phyloP scores from a whole-genome alignment of 2,888 invertebrate genomes.

The Pristionchus maxplancki region DNA sequence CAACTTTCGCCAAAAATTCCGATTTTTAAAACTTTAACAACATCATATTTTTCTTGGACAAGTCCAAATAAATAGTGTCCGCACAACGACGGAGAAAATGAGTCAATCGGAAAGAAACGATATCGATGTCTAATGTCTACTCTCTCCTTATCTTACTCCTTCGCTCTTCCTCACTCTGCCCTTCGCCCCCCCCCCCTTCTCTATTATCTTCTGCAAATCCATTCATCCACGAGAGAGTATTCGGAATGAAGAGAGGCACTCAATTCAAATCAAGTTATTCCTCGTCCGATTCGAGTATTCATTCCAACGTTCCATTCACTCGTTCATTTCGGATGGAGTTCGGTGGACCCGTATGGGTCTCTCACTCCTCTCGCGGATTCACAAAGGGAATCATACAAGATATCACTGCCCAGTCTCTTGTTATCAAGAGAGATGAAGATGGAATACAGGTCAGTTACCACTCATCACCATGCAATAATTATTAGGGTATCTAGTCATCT shows the following conservation, averaged over 20 bases:
- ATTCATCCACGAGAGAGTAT: background rate
- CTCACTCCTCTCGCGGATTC: background rate
- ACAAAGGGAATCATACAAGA: conserved; percentile 38
- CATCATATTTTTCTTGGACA: too few species aligned
- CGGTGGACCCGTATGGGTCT: conserved; percentile 48
- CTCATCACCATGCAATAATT: background rate
- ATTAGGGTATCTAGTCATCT: too few species aligned
- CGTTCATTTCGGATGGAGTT: conserved; percentile 28
- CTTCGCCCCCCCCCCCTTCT: too few species aligned
- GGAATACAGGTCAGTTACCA: background rate
- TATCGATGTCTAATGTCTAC: background rate
- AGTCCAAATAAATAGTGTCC: too few species aligned
- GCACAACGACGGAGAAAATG: too few species aligned
- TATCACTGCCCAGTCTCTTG: background rate
- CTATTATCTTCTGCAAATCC: background rate
- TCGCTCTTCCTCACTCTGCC: conserved; percentile 5
- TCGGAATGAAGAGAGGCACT: background rate
- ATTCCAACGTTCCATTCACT: background rate
- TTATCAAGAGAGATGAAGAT: conserved; percentile 19
- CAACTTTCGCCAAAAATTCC: too few species aligned
- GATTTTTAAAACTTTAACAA: too few species aligned
- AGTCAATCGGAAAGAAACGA: too few species aligned
- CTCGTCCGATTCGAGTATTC: background rate
- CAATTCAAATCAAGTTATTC: background rate
- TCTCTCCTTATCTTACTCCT: background rate